phyloP scores from a whole-genome alignment of 2,113 vertebrate genomes.

The Pangasianodon gigas region DNA sequence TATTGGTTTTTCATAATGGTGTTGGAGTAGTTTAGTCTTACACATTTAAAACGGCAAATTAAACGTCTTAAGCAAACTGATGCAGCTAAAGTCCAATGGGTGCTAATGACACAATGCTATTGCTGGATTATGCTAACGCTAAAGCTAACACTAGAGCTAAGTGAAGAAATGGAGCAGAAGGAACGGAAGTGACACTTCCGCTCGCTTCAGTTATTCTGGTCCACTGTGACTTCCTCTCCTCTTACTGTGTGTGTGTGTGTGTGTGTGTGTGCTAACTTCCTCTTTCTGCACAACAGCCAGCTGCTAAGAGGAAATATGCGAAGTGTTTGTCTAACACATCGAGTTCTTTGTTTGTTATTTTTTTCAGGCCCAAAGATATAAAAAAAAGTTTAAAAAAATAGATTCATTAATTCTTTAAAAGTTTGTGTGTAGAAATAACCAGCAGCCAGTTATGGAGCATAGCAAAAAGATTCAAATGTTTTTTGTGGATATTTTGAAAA shows the following conservation, averaged over 20 bases:
- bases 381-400: neutral
- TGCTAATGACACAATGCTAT: neutral
- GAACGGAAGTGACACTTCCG: conserved; percentile 5
- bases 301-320: neutral
- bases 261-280: conserved; percentile 8
- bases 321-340: neutral
- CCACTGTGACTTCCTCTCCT: conserved; percentile 51
- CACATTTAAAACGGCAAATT: no score
- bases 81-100: neutral
- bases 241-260: neutral
- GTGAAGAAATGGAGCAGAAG: neutral
- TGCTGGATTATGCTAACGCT: neutral
- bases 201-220: conserved; percentile 45
- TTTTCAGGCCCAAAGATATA: neutral
- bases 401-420: no score
- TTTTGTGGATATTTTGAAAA: no score
- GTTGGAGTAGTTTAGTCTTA: neutral
- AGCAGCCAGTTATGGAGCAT: no score
- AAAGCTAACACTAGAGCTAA: neutral
- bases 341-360: neutral
- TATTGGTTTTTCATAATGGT: neutral
- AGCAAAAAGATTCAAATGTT: no score
- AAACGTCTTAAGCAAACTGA: no score
- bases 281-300: neutral
- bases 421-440: no score